These are phyloP conservation scores for Noctua janthina DNA, from an alignment of 2,888 invertebrate species.

Conservation along the genomic window DNA sequence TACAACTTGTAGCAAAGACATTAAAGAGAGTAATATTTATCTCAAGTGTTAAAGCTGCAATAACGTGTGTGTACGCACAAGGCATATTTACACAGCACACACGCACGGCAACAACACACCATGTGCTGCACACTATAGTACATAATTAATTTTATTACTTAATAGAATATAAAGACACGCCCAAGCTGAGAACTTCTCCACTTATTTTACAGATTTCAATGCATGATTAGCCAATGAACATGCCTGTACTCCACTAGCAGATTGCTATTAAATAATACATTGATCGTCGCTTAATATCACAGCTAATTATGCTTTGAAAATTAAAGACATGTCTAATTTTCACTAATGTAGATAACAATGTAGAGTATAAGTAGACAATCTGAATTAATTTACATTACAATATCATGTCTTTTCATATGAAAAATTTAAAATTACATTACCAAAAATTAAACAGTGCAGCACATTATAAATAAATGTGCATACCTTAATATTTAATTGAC, in stretches of 20 bases:
- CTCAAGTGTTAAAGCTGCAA: slow-evolving; percentile 90
- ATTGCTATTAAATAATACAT: slow-evolving; percentile 90
- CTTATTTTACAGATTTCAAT: slow-evolving; percentile 90
- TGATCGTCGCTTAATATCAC: slow-evolving; percentile 90
- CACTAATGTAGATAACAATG: slow-evolving; percentile 90
- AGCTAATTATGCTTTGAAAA: slow-evolving; percentile 91
- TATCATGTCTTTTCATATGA: slow-evolving; percentile 91
- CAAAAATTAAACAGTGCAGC: slow-evolving; percentile 91
- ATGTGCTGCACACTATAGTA: slow-evolving; percentile 90
- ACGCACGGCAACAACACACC: slow-evolving; percentile 88
- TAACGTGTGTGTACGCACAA: slow-evolving; percentile 90
- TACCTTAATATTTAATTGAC: slow-evolving; percentile 91
- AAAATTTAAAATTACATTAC: slow-evolving; percentile 90
- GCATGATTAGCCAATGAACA: slow-evolving; percentile 91
- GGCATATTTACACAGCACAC: slow-evolving; percentile 91
- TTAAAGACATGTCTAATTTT: slow-evolving; percentile 90
- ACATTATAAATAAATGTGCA: slow-evolving; percentile 91
- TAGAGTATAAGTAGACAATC: slow-evolving; percentile 91
- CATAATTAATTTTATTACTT: slow-evolving; percentile 89
- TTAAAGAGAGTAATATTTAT: slow-evolving; percentile 91
- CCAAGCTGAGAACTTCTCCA: slow-evolving; percentile 88
- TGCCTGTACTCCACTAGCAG: slow-evolving; percentile 88
- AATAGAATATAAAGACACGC: slow-evolving; percentile 90
- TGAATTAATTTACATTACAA: slow-evolving; percentile 91
- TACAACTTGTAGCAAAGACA: slow-evolving; percentile 93